phyloP scores from a whole-genome alignment of 2,113 vertebrate genomes.

The Parus major region DNA sequence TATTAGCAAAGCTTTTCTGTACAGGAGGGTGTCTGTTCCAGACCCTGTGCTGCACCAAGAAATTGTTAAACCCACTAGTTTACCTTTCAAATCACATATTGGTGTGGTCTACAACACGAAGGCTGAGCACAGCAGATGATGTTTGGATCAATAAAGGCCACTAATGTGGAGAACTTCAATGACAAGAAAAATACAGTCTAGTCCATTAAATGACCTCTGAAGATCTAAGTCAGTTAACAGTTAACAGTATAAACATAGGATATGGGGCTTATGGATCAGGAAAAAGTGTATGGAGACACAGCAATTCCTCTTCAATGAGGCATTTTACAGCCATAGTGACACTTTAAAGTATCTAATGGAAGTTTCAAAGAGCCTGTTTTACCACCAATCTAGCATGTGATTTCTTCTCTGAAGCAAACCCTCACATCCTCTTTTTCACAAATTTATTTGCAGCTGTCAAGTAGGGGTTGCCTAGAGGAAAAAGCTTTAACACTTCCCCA shows the following conservation, averaged over 20 bases:
- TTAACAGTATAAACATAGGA: constrained; percentile 38
- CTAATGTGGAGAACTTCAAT: constrained; percentile 37
- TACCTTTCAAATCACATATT: neutral
- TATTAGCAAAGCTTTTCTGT: neutral
- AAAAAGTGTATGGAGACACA: constrained; percentile 24
- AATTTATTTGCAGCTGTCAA: constrained; percentile 10
- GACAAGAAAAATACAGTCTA: constrained; percentile 60
- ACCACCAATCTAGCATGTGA: neutral
- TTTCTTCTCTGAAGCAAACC: constrained; percentile 10
- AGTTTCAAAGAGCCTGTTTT: constrained; percentile 25
- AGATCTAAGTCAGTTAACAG: constrained; percentile 35
- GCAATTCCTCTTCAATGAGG: constrained; percentile 39
- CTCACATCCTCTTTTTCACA: neutral
- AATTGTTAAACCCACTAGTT: neutral
- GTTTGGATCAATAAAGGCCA: constrained; percentile 50
- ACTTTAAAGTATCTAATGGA: constrained; percentile 23
- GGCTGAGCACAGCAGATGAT: constrained; percentile 27
- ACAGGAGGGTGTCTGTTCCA: neutral
- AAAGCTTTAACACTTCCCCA: neutral
- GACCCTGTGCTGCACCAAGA: neutral
- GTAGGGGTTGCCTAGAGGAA: neutral
- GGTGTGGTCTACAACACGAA: neutral
- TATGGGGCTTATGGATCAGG: neutral
- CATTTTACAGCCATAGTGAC: constrained; percentile 20
- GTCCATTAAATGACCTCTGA: constrained; percentile 40